phyloP scores from a whole-genome alignment of 2,113 vertebrate species.

The Carassius gibelio region DNA sequence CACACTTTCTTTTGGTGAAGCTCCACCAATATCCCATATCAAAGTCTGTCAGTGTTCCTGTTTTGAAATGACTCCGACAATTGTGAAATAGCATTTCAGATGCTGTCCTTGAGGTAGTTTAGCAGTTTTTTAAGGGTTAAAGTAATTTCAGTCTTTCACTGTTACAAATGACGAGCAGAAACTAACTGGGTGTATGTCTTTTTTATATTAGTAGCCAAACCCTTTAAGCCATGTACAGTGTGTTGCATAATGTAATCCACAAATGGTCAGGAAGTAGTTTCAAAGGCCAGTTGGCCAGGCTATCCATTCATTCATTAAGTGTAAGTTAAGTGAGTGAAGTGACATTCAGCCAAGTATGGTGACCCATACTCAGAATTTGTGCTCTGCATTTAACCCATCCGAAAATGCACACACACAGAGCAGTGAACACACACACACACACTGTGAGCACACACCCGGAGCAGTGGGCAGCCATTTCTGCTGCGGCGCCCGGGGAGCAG shows the following conservation, averaged over 20 bases:
- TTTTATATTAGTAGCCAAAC: neutral
- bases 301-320: neutral
- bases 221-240: neutral
- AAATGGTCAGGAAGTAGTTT: neutral
- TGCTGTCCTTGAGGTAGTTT: neutral
- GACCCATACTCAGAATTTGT: too few relatives aligned
- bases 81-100: neutral
- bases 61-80: neutral
- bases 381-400: too few relatives aligned
- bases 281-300: neutral
- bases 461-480: too few relatives aligned
- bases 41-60: neutral
- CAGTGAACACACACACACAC: too few relatives aligned
- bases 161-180: neutral
- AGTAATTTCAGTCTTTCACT: neutral
- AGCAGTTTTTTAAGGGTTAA: neutral
- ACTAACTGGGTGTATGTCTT: neutral
- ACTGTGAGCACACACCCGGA: too few relatives aligned
- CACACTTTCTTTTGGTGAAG: neutral
- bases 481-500: too few relatives aligned
- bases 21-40: neutral
- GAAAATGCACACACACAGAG: too few relatives aligned
- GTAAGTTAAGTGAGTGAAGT: too few relatives aligned
- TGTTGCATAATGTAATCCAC: neutral
- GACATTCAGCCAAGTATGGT: too few relatives aligned